Evolutionary conservation across 2,113 vertebrate genomes (phyloP).

Genomic region (Brienomyrus longianalis): DNA sequence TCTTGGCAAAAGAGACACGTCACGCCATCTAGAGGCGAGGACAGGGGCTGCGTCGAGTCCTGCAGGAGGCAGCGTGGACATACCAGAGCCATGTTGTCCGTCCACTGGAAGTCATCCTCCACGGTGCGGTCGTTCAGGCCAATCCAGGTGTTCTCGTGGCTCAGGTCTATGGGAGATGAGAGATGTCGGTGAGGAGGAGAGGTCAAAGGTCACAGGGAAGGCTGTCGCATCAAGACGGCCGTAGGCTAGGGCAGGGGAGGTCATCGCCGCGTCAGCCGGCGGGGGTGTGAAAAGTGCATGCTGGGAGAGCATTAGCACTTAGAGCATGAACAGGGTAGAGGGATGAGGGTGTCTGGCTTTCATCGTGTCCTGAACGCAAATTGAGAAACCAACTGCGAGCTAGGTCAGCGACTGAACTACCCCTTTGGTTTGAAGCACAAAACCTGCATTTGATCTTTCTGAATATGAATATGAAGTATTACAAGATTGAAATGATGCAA

Average conservation of each 20-base stretch:
- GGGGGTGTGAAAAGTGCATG: neutral
- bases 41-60: neutral
- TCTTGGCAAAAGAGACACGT: neutral
- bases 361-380: neutral
- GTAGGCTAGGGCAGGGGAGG: neutral
- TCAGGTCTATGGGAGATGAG: conserved; percentile 62
- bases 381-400: neutral
- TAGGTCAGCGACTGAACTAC: neutral
- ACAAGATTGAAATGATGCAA: neutral
- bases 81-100: conserved; percentile 84
- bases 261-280: neutral
- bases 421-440: neutral
- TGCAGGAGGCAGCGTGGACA: neutral
- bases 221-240: neutral
- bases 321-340: neutral
- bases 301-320: neutral
- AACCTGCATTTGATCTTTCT: neutral
- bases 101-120: conserved; percentile 96
- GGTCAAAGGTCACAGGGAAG: neutral
- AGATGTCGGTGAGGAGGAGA: neutral
- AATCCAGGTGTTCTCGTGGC: conserved; percentile 92
- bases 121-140: conserved; percentile 92
- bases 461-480: neutral
- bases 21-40: neutral
- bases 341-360: neutral